A percentile compares a stretch with the other conserved stretches of the same genome.
Conservation (phyloP, 2,797 vertebrate genomes). For the Sylvilagus floridanus region DNA sequence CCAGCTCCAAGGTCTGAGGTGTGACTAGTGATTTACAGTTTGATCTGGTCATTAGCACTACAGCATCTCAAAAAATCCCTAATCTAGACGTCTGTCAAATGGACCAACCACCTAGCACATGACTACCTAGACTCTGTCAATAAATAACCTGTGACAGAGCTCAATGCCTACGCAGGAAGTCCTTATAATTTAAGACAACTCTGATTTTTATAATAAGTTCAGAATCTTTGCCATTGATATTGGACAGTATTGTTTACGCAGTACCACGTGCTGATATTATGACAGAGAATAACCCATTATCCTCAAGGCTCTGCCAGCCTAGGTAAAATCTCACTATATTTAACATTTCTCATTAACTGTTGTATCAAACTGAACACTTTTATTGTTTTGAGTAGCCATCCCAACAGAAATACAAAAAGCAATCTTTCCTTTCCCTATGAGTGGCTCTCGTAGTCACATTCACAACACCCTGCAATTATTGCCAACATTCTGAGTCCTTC, state of each 20-base stretch:
- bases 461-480: background rate
- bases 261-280: background rate
- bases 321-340: background rate
- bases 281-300: background rate
- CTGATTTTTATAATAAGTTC: background rate
- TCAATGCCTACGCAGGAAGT: background rate
- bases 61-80: background rate
- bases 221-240: background rate
- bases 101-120: background rate
- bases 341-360: background rate
- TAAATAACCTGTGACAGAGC: background rate
- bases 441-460: background rate
- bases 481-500: background rate
- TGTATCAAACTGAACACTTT: background rate
- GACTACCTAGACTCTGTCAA: background rate
- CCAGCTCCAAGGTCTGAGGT: background rate
- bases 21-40: background rate
- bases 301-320: background rate
- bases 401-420: background rate
- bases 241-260: background rate
- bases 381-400: background rate
- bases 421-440: background rate
- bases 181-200: background rate
- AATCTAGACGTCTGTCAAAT: background rate
- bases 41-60: background rate